These are phyloP conservation scores for Drosophila barbarae DNA, from an alignment of 2,888 invertebrate species.

Conservation along the genomic window DNA sequence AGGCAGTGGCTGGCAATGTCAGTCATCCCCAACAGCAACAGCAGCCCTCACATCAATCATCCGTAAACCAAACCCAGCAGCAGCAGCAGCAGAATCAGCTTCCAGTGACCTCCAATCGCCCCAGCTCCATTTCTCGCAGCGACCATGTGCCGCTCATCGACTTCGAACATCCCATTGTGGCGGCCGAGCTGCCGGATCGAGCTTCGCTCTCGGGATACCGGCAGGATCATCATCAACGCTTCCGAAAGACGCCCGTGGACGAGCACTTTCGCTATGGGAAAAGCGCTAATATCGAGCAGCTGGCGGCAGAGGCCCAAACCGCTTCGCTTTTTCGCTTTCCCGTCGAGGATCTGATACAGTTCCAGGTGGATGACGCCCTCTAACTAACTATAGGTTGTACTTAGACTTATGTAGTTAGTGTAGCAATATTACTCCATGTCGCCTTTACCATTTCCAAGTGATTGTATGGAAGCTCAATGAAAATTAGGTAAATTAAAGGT, in stretches of 20 bases:
- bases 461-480: not conserved
- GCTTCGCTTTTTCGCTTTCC: conserved; percentile 78
- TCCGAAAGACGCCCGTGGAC: conserved; percentile 29
- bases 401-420: conserved; percentile 18
- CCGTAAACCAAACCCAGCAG: conserved; percentile 21
- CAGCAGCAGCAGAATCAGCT: conserved; percentile 12
- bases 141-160: conserved; percentile 70
- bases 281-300: conserved; percentile 68
- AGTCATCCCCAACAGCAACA: conserved; percentile 8
- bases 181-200: conserved; percentile 64
- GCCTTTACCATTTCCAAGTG: not conserved
- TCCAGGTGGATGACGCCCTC: conserved; percentile 78
- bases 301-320: conserved; percentile 75
- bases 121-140: conserved; percentile 66
- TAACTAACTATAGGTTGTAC: conserved; percentile 46
- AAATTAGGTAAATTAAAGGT: conserved; percentile 14
- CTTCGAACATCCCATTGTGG: conserved; percentile 77
- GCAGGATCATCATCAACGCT: conserved; percentile 40
- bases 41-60: conserved; percentile 38
- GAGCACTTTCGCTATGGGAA: conserved; percentile 58
- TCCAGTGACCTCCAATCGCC: conserved; percentile 11
- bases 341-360: conserved; percentile 77
- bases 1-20: conserved; percentile 22
- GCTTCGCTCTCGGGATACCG: conserved; percentile 56
- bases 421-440: conserved; percentile 5